Evolutionary conservation across 2,888 invertebrate species (phyloP).

Genomic region (Dichetophora obliterata): DNA sequence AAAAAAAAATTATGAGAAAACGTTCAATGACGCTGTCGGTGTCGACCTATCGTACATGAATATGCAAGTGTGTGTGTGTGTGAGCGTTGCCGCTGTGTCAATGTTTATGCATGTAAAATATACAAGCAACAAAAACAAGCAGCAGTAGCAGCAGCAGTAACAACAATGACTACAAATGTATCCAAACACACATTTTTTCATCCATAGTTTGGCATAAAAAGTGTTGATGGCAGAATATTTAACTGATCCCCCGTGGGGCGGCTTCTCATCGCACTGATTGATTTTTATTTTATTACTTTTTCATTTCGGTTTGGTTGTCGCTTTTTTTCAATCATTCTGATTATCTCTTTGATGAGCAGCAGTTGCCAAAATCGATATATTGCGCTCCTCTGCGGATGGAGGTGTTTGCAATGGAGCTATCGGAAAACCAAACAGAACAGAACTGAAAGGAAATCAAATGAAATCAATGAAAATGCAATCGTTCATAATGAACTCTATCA

Average conservation of each 20-base stretch:
- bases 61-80: neutral
- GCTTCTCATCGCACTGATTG: neutral
- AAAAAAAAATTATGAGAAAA: too few species aligned
- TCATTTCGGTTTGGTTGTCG: neutral
- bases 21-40: neutral
- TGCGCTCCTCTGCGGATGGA: neutral
- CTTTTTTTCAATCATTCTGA: neutral
- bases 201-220: conserved; percentile 1
- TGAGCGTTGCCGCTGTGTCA: conserved; percentile 7
- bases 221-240: conserved; percentile 29
- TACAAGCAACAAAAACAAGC: conserved; percentile 3
- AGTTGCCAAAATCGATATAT: conserved; percentile 13
- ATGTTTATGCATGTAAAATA: conserved; percentile 21
- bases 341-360: neutral
- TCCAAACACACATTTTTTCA: neutral
- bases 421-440: neutral
- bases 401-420: neutral
- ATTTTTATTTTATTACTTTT: neutral
- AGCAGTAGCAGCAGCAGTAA: neutral
- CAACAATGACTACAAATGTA: conserved; percentile 22
- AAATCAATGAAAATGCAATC: conserved; percentile 25
- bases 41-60: neutral
- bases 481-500: neutral
- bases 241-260: conserved; percentile 21
- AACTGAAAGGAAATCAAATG: neutral